Conservation (phyloP, 2,797 vertebrate genomes). For the Macrochelys suwanniensis region DNA sequence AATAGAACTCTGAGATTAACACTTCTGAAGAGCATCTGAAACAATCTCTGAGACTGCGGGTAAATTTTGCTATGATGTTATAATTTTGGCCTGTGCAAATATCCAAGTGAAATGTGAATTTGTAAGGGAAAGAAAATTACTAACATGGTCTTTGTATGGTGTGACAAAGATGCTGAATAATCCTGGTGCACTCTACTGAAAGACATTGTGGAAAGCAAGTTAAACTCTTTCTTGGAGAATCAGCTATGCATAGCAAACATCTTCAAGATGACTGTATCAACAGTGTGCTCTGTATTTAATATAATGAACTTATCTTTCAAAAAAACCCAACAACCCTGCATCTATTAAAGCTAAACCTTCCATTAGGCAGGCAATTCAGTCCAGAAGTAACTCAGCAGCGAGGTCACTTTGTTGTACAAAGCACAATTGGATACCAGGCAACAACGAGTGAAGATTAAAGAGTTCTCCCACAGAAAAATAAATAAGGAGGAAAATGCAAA, state of each 20-base stretch:
- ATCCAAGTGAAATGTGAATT: not conserved
- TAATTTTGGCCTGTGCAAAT: not conserved
- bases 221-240: not conserved
- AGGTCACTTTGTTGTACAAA: not conserved
- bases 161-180: not conserved
- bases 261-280: not conserved
- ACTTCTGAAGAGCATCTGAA: not conserved
- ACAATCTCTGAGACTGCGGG: not conserved
- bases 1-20: not conserved
- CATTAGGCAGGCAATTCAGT: not conserved
- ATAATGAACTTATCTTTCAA: not conserved
- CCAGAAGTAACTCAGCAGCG: not conserved
- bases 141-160: accelerated
- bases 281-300: not conserved
- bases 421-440: not conserved
- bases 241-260: not conserved
- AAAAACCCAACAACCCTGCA: not conserved
- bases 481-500: not conserved
- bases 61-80: not conserved
- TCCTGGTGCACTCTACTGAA: not conserved
- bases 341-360: not conserved
- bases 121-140: not conserved
- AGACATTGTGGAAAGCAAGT: not conserved
- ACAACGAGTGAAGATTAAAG: not conserved
- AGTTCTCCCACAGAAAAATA: not conserved